Evolutionary conservation across 2,797 vertebrate genomes (phyloP).

Genomic region (Potorous gilbertii): DNA sequence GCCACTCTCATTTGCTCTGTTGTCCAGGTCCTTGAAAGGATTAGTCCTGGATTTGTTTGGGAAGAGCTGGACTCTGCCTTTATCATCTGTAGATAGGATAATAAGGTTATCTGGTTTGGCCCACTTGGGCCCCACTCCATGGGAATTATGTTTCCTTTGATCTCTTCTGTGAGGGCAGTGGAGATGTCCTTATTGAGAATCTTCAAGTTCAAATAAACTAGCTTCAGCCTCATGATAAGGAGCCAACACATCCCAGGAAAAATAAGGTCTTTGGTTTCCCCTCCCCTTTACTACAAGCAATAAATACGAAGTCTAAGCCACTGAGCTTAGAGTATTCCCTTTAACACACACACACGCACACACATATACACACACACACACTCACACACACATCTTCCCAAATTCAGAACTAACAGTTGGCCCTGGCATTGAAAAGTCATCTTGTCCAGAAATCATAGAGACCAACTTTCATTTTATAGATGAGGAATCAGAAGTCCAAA

Average conservation of each 20-base stretch:
- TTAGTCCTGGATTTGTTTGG: constrained; percentile 75
- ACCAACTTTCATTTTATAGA: not conserved
- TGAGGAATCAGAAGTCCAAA: not conserved
- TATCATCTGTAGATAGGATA: constrained; percentile 76
- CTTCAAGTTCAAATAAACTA: constrained; percentile 66
- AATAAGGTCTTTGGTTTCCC: not conserved
- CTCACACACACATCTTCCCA: not conserved
- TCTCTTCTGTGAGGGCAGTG: constrained; percentile 9
- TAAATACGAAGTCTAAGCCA: constrained; percentile 30
- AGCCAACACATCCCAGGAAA: not conserved
- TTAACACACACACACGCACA: not conserved
- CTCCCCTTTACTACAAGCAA: not conserved
- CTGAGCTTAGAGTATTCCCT: not conserved
- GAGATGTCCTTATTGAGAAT: not conserved
- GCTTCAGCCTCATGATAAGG: constrained; percentile 30
- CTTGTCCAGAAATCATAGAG: not conserved
- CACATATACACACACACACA: not conserved
- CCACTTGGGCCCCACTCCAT: constrained; percentile 23
- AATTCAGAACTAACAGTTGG: not conserved
- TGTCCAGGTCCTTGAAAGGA: constrained; percentile 73
- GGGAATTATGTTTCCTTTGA: constrained; percentile 43
- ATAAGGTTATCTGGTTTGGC: constrained; percentile 72
- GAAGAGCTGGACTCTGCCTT: constrained; percentile 53
- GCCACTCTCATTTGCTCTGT: constrained; percentile 39
- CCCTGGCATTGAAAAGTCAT: not conserved